These are phyloP conservation scores for Drosophila phalerata DNA, from an alignment of 2,888 invertebrate species.

Conservation along the genomic window DNA sequence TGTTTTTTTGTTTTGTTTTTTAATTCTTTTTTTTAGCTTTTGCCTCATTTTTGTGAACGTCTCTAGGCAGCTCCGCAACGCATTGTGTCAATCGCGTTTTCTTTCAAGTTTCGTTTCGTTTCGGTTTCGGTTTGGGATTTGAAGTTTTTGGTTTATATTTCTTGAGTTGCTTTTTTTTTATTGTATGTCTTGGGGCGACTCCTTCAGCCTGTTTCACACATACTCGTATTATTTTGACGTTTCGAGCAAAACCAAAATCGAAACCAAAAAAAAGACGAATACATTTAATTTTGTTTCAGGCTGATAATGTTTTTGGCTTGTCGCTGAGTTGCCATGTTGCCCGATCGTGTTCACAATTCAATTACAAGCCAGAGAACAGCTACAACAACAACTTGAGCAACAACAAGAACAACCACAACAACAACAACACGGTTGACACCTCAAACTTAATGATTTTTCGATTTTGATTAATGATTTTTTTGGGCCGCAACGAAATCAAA, in stretches of 20 bases:
- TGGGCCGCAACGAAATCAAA: conserved; percentile 46
- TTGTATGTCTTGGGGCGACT: conserved; percentile 49
- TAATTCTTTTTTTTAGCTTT: not conserved
- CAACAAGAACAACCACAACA: conserved; percentile 48
- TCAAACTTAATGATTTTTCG: conserved; percentile 70
- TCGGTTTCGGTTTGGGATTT: conserved; percentile 36
- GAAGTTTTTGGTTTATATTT: conserved; percentile 4
- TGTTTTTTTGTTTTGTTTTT: conserved; percentile 6
- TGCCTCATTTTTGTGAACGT: not conserved
- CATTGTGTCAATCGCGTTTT: conserved; percentile 34
- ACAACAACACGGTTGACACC: conserved; percentile 65
- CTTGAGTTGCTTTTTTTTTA: conserved; percentile 10
- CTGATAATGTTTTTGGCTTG: conserved; percentile 34
- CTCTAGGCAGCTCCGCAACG: conserved; percentile 20
- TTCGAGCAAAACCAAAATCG: not conserved
- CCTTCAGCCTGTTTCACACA: conserved; percentile 64
- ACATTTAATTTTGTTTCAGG: conserved; percentile 62
- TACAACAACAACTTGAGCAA: conserved; percentile 37
- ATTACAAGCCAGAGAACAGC: conserved; percentile 71
- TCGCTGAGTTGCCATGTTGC: conserved; percentile 20
- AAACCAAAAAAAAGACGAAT: conserved; percentile 12
- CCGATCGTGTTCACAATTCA: conserved; percentile 73
- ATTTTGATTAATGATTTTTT: conserved; percentile 74
- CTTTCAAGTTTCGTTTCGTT: conserved; percentile 57
- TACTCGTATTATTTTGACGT: conserved; percentile 52